Base-by-base conservation (phyloP, 2,888 invertebrate species). In the Glyphotaelius pellucidus region DNA sequence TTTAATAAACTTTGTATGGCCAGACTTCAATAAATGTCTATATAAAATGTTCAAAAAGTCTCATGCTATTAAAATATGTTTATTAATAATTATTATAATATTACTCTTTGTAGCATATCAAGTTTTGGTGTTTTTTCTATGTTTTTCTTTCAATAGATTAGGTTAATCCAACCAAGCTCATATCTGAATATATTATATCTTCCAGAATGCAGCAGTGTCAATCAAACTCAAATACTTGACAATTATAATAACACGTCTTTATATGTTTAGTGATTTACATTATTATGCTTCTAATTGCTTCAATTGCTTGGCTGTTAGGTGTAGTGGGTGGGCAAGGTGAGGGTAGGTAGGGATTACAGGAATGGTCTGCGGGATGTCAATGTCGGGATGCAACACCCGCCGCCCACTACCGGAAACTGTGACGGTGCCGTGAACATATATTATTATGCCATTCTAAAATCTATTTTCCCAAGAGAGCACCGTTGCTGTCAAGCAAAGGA, bases 101-200 rank as follows among this genome's bases (percentile, higher is more conserved):
- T 83, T 83, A 83, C 83, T 83, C 31, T 83, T 83, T 32, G 32
- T 19, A 83, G 25, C 25, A 35, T 83, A 83, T 83, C 38, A 83
- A 83, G 35, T 83, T 83, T 83, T 83, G 83, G 83, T 83, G 83
- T 83, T 35, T 83, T 83, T n/a, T 67, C 67, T 67, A 67, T 67
- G 67, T 67, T 32, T 83, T 83, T 35, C 25, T 32, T 38, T 83
- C 11, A 35, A 83, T 35, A 83, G 32, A 83, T 35, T 38, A 32
- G 83, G 83, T 25, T 83, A 83, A 83, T 30, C 83, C 32, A 83
- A 14, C 32, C 67, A 67, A 25, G 67, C 67, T 67, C 67, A 67
- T 25, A 2, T 9, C 67, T 67, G 67, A 67, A 67, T n/a, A 67
- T 67, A 25, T 67, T 67, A 67, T n/a, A n/a, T 67, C 67, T 67